Conservation (phyloP, 1,140 invertebrate genomes). For the Liolophura sinensis region DNA sequence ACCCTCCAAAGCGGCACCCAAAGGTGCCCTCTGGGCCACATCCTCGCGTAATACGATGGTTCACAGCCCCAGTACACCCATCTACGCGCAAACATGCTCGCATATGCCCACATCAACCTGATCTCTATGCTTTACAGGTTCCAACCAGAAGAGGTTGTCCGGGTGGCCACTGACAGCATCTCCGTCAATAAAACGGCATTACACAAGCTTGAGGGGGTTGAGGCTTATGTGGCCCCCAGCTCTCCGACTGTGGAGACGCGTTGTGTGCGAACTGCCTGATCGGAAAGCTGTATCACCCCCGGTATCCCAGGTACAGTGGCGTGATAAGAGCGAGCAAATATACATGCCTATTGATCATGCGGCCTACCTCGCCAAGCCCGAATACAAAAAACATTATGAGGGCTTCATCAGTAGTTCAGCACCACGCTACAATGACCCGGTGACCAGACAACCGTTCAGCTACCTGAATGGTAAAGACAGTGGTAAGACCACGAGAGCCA, state of each 20-base stretch:
- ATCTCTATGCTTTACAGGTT: constrained; percentile 12
- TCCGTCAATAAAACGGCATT: constrained; percentile 16
- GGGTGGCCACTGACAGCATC: constrained; percentile 10
- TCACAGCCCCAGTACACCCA: constrained; percentile 6
- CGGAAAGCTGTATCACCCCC: too few relatives aligned
- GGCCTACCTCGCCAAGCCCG: too few relatives aligned
- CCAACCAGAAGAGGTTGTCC: constrained; percentile 5
- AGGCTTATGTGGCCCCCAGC: constrained; percentile 4
- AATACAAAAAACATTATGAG: too few relatives aligned
- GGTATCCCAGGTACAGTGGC: too few relatives aligned
- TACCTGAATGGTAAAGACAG: too few relatives aligned
- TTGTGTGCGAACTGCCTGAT: too few relatives aligned
- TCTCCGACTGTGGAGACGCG: too few relatives aligned
- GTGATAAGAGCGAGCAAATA: too few relatives aligned
- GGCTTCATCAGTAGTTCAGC: too few relatives aligned
- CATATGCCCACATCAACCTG: constrained; percentile 21
- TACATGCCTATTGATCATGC: too few relatives aligned
- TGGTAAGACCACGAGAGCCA: too few relatives aligned
- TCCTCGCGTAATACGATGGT: constrained; percentile 17
- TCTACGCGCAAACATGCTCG: constrained; percentile 11
- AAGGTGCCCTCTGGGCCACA: constrained; percentile 13
- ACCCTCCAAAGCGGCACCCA: constrained; percentile 9
- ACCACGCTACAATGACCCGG: too few relatives aligned
- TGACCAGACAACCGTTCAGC: not conserved
- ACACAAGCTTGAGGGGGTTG: constrained; percentile 9